These are phyloP conservation scores for Ctena decussata DNA, from an alignment of 2,888 invertebrate genomes.

Conservation along the genomic window DNA sequence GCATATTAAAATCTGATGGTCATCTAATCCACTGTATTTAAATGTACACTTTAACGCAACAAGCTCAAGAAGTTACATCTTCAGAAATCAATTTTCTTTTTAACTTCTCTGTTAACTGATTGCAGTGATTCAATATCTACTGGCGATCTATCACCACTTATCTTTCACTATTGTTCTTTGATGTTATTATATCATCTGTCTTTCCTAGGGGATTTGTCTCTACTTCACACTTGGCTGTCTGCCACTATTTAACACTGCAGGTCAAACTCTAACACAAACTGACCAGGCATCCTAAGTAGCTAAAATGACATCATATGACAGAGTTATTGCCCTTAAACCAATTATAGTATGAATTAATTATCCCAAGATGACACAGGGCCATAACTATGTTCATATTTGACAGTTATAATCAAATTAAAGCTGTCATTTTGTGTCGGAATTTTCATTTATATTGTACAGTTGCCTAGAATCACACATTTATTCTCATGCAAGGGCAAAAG, in stretches of 20 bases:
- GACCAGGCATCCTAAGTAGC: background rate
- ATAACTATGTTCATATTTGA: background rate
- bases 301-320: background rate
- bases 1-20: too few species aligned
- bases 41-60: too few species aligned
- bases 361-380: background rate
- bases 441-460: too few species aligned
- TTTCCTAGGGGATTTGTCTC: background rate
- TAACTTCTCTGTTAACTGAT: background rate
- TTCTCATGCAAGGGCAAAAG: too few species aligned
- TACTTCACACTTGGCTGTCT: background rate
- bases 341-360: background rate
- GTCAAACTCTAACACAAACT: background rate
- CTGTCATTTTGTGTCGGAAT: background rate
- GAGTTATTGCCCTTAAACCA: slow-evolving; percentile 1
- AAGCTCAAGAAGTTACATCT: too few species aligned
- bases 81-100: background rate
- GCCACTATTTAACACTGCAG: background rate
- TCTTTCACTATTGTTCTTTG: slow-evolving; percentile 5
- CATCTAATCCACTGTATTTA: too few species aligned
- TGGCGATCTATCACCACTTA: background rate
- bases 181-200: background rate
- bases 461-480: too few species aligned
- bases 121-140: background rate
- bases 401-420: background rate